These are phyloP conservation scores for Cerastis leucographa DNA, from an alignment of 2,888 invertebrate genomes.

Conservation along the genomic window DNA sequence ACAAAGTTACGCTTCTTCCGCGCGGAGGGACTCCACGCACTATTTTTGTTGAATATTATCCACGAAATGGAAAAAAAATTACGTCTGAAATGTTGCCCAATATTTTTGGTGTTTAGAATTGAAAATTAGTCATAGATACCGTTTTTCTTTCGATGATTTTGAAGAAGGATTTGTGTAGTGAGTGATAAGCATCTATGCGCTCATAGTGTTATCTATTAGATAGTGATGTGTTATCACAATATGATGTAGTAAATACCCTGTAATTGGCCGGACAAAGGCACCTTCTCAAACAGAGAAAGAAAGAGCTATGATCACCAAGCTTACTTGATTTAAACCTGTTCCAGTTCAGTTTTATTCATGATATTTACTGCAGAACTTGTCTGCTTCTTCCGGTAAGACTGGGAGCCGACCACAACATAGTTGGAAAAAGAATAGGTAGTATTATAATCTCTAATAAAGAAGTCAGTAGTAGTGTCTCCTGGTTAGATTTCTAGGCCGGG, in stretches of 20 bases:
- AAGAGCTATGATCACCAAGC: neutral
- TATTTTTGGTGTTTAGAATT: neutral
- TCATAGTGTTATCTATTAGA: neutral
- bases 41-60: too few relatives aligned
- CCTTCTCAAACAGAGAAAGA: neutral
- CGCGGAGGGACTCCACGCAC: too few relatives aligned
- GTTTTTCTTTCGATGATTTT: neutral
- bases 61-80: neutral
- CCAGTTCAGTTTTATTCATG: neutral
- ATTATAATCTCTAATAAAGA: neutral
- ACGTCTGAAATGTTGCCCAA: neutral
- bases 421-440: neutral
- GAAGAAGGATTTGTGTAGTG: neutral
- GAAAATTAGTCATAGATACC: neutral
- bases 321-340: neutral
- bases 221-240: neutral
- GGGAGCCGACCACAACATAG: neutral
- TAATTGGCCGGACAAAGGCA: neutral
- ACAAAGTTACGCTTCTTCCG: too few relatives aligned
- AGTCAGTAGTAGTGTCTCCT: neutral
- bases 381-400: neutral
- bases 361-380: neutral
- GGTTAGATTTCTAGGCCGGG: neutral
- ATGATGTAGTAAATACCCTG: neutral
- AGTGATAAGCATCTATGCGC: constrained; percentile 23